Conservation (phyloP, 92 coral and sea anemone species). For the Epizoanthus rinbou region DNA sequence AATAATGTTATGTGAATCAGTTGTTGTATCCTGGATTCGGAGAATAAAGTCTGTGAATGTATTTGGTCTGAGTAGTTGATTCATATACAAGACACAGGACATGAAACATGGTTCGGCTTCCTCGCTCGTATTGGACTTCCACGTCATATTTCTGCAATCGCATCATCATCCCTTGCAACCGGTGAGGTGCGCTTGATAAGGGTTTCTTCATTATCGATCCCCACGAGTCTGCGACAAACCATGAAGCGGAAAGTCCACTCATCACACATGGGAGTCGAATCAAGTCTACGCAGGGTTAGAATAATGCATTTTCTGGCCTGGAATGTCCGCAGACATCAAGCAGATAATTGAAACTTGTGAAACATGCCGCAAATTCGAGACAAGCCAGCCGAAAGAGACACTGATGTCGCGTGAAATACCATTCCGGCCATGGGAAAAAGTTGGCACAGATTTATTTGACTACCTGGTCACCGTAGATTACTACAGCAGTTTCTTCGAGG, state of each 20-base stretch:
- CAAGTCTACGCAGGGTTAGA: constrained; percentile 55
- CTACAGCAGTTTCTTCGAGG: constrained; percentile 40
- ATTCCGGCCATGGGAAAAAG: constrained; percentile 41
- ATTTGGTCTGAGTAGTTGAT: no score
- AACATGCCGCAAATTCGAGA: constrained; percentile 45
- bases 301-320: constrained; percentile 62
- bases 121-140: no score
- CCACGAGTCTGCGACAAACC: constrained; percentile 32
- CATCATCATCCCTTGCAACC: no score
- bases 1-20: no score
- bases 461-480: constrained; percentile 48
- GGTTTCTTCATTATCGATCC: not conserved
- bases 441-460: constrained; percentile 35
- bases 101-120: not conserved
- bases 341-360: constrained; percentile 53
- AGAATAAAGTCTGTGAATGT: no score
- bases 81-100: not conserved
- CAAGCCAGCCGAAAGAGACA: constrained; percentile 50
- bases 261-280: constrained; percentile 50
- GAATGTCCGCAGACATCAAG: constrained; percentile 53
- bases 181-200: no score
- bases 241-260: constrained; percentile 40
- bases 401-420: constrained; percentile 41
- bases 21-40: no score
- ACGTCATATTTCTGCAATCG: no score